Conservation (phyloP, 2,797 vertebrate species). For the Triplophysa yarkandensis region DNA sequence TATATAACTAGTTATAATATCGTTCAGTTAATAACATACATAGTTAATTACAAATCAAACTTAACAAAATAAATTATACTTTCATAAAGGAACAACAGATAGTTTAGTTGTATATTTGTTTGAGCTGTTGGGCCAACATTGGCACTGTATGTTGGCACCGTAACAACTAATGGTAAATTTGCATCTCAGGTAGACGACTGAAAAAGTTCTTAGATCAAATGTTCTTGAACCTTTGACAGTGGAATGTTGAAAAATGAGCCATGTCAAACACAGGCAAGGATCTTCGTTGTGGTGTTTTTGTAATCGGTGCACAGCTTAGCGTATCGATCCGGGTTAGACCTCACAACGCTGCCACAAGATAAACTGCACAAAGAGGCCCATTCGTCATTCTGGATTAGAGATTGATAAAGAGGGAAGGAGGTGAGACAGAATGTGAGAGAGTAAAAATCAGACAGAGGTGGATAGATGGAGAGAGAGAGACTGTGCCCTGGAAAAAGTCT, state of each 20-base stretch:
- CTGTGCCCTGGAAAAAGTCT: conserved; percentile 12
- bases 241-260: not conserved
- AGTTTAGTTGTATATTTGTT: too few relatives aligned
- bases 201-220: too few relatives aligned
- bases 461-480: conserved; percentile 16
- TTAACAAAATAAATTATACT: too few relatives aligned
- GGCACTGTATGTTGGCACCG: too few relatives aligned
- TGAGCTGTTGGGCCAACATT: too few relatives aligned
- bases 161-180: too few relatives aligned
- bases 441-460: conserved; percentile 9
- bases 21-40: too few relatives aligned
- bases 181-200: too few relatives aligned
- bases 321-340: conserved; percentile 18
- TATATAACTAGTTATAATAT: too few relatives aligned
- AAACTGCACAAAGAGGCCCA: conserved; percentile 13
- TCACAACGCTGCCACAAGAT: conserved; percentile 24
- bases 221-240: not conserved
- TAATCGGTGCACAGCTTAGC: conserved; percentile 22
- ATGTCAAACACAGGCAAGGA: not conserved
- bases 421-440: not conserved
- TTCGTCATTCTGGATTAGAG: conserved; percentile 41
- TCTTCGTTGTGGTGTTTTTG: conserved; percentile 18
- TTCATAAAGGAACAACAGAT: too few relatives aligned
- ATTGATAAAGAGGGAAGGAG: conserved; percentile 13
- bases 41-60: too few relatives aligned